phyloP scores from a whole-genome alignment of 1,140 invertebrate species.

The Pogonus chalceus region DNA sequence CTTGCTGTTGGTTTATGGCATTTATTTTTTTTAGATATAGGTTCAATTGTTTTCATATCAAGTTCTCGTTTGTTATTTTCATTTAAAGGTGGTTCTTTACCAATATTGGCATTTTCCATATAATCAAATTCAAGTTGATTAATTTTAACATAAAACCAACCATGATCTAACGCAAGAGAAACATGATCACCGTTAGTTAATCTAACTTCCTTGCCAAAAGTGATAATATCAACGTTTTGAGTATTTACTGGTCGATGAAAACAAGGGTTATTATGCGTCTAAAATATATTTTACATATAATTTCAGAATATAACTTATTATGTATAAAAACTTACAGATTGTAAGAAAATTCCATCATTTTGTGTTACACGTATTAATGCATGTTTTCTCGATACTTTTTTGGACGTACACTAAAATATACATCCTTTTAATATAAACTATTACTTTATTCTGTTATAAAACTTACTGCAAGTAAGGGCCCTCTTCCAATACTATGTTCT shows the following conservation, averaged over 20 bases:
- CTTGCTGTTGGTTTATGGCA: not conserved
- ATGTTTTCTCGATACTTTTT: not conserved
- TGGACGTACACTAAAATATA: not conserved
- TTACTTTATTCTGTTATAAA: not conserved
- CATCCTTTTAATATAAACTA: not conserved
- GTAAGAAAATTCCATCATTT: not conserved
- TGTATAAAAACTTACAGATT: not conserved
- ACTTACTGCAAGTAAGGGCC: not conserved
- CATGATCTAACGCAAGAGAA: not conserved
- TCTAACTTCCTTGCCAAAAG: not conserved
- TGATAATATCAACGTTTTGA: not conserved
- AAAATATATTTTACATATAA: not conserved
- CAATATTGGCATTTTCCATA: not conserved
- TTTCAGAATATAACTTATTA: not conserved
- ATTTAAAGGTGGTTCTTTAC: not conserved
- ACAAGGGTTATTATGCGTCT: constrained; percentile 1
- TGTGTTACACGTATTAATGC: not conserved
- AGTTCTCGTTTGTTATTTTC: not conserved
- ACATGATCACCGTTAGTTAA: not conserved
- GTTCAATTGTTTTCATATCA: not conserved
- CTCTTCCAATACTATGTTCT: not conserved
- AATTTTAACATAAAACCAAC: constrained; percentile 1
- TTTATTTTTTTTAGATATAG: not conserved
- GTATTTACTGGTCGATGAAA: not conserved
- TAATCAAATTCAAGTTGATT: not conserved